Evolutionary conservation across 2,113 vertebrate species (phyloP), one percentile per base, ranked within the genome.

Genomic region (Triplophysa siluroides): DNA sequence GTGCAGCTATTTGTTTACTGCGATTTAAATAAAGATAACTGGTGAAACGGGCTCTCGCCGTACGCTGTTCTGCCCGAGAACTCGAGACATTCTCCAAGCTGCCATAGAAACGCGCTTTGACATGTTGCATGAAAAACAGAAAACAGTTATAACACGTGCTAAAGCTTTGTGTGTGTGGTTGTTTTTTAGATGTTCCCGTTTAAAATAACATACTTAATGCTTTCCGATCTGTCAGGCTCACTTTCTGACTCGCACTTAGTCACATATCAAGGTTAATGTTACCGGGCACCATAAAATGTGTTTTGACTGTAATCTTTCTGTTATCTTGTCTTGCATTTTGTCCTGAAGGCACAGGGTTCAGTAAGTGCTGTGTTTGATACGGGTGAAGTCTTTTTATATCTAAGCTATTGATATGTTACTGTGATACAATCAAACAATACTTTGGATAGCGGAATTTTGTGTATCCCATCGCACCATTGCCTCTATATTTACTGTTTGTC

Each of bases 21-120:
- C n/a, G 62, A 65, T 77, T 66, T 65, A 52, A 65, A 65, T 77
- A 77, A 75, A 77, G 75, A 66, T 77, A 77, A 77, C 75, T 65
- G 45, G 24, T 65, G 18, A 77, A 77, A 77, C 75, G 8, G 33
- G 62, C 75, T 77, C 61, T 65, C 45, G 29, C 5, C 52, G 24
- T 52, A 12, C 11, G 43, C 43, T 38, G 61, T 76, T 63, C 47
- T 29, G 60, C 47, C 74, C 52, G 43, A 64, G 75, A 77, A 77
- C 13, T 24, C 47, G 2, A n/a, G 45, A 65, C 26, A n/a, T 77
- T 65, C 62, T 52, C 47, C 75, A 65, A 77, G 75, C 62, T 77
- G 62, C 62, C 75, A 77, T 52, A 77, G 75, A 77, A 65, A 65
- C 75, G 52, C 19, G 24, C 74, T 65, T 76, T 76, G 74, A 76